Evolutionary conservation across 2,113 vertebrate genomes (phyloP), one percentile per base, ranked within the genome.

Genomic region (Myanophis thanlyinensis): DNA sequence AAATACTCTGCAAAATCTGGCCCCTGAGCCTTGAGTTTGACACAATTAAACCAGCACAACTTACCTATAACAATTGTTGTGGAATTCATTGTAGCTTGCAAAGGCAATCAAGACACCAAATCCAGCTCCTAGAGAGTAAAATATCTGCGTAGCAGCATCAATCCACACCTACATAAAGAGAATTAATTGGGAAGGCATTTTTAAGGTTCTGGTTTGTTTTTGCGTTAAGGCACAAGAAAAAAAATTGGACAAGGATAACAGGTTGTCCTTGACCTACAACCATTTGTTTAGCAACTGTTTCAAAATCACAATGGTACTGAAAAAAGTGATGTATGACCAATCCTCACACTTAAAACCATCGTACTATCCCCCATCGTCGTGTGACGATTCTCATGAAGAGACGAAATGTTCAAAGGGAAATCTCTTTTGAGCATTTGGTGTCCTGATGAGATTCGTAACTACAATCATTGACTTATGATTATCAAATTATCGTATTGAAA

Each of bases 1-100:
- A n/a, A n/a, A n/a, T n/a, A n/a, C n/a, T n/a, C n/a, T n/a, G n/a
- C n/a, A n/a, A n/a, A n/a, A n/a, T n/a, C n/a, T n/a, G n/a, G n/a
- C n/a, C n/a, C n/a, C n/a, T n/a, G n/a, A n/a, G n/a, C n/a, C n/a
- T n/a, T n/a, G n/a, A n/a, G n/a, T n/a, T n/a, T n/a, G n/a, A n/a
- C 35, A 52, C 3, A 22, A 4, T 40, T 13, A 6, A 59, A 20
- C 18, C 20, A 27, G 1, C 8, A 18, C 22, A 25, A 9, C 97
- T 97, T 97, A 99, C 99, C 99, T 98, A 97, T 99, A 99, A 95
- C 99, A 99, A 96, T 99, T 99, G 97, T 99, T 99, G 97, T 99
- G 98, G 95, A 99, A 99, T 96, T 99, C 99, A 96, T 99, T 99
- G 96, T 99, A 99, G 97, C 99, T 99, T 95, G 99, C 98, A 97